Evolutionary conservation across 2,888 invertebrate genomes (phyloP), one percentile per base, ranked within the genome.

Genomic region (Dione juno): DNA sequence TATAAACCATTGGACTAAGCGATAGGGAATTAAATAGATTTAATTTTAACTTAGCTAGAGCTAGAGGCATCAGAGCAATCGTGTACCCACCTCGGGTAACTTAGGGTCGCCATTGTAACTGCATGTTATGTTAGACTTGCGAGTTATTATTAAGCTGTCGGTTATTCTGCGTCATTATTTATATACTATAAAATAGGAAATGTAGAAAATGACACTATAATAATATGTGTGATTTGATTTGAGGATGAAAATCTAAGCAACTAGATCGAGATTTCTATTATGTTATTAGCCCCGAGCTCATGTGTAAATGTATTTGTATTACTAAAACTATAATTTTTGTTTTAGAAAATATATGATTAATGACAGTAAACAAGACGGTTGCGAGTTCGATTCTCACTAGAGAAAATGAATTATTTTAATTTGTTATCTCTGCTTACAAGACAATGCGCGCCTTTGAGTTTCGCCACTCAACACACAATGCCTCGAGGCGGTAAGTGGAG

Each of bases 81-180:
- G 61, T 61, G 61, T 43, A 48, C 43, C 43, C 41, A 61, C 45
- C 63, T 48, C 48, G 37, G 45, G 16, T 64, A 64, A 50, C 48
- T 48, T 64, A 50, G 50, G 64, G 48, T 64, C 64, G 50, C 48
- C 50, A 52, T 64, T 50, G 45, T 61, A 67, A 70, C 61, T 63
- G 57, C 57, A 54, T 70, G 54, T 66, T 70, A 54, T 61, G n/a
- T 59, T 70, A 66, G 66, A 37, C 16, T 37, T 40, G 59, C 43
- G 21, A 70, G 70, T 66, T 70, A 66, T 66, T 70, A 70, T 70
- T 70, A 70, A 70, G 40, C 41, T 70, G 70, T 67, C 70, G 63
- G 66, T 63, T 67, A 59, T 70, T 67, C 66, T 63, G 14, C 11
- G 66, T 66, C 59, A 66, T 50, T 66, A 70, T 70, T 54, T 70